Conservation (phyloP, 2,797 vertebrate genomes). For the Pipistrellus pygmaeus region DNA sequence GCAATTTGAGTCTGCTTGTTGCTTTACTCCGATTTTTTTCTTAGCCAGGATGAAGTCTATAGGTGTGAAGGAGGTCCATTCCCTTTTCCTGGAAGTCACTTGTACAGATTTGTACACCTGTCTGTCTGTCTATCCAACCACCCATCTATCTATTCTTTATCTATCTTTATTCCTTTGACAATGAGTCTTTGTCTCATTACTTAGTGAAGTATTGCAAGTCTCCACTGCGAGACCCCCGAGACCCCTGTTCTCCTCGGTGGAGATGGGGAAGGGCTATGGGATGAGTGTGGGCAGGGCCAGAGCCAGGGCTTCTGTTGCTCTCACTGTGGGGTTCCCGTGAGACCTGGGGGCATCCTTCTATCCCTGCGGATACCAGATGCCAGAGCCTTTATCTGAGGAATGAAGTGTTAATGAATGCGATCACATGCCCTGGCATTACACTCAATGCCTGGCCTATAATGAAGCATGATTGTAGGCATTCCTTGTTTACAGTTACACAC, state of each 20-base stretch:
- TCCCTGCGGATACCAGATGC: neutral
- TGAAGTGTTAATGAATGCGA: neutral
- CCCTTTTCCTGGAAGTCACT: neutral
- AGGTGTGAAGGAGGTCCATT: neutral
- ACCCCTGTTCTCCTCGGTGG: neutral
- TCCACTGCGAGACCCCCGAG: neutral
- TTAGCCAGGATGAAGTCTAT: neutral
- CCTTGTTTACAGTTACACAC: neutral
- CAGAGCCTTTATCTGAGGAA: neutral
- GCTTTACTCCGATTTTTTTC: neutral
- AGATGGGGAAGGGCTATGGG: neutral
- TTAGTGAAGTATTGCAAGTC: neutral
- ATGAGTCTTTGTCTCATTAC: neutral
- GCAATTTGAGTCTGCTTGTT: too few relatives aligned
- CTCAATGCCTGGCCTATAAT: neutral
- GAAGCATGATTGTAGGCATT: constrained; percentile 3
- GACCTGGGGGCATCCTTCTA: neutral
- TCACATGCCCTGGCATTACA: neutral
- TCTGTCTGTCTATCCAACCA: neutral
- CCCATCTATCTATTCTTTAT: neutral
- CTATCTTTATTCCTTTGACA: neutral
- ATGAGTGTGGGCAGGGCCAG: neutral
- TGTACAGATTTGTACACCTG: neutral
- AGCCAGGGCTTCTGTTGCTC: neutral
- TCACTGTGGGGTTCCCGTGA: neutral